Evolutionary conservation across 2,797 vertebrate genomes (phyloP).

Genomic region (Cirrhinus molitorella): DNA sequence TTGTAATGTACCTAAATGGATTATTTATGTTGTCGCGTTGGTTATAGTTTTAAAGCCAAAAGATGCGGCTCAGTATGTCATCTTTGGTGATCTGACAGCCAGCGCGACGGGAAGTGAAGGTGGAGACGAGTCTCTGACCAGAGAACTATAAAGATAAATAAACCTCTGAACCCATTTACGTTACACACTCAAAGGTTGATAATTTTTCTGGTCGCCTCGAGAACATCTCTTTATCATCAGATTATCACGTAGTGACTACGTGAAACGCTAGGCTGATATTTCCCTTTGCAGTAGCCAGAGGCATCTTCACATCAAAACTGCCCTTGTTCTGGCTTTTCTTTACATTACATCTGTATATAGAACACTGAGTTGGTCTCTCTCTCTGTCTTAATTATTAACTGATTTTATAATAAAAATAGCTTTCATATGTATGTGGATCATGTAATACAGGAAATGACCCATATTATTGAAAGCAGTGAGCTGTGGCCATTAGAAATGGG

Average conservation of each 20-base stretch:
- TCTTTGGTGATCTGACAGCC: conserved; percentile 17
- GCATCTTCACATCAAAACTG: conserved; percentile 16
- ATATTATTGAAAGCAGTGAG: background rate
- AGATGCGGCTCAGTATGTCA: conserved; percentile 3
- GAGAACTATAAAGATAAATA: conserved; percentile 58
- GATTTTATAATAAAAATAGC: background rate
- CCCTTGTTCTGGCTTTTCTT: background rate
- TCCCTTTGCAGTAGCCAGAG: background rate
- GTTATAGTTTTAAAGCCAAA: background rate
- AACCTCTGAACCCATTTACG: background rate
- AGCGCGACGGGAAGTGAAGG: conserved; percentile 52
- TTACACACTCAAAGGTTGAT: background rate
- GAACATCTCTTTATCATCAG: background rate
- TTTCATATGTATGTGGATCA: background rate
- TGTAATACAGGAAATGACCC: background rate
- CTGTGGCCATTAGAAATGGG: conserved; percentile 2
- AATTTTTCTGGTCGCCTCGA: background rate
- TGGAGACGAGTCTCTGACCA: conserved; percentile 63
- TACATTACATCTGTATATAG: background rate
- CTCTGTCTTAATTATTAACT: background rate
- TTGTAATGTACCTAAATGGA: background rate
- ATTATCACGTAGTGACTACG: background rate
- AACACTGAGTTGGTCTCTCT: background rate
- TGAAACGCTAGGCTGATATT: conserved; percentile 14
- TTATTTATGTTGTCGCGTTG: background rate